Base-by-base conservation (phyloP, 2,113 vertebrate species). In the Gorsachius goisagi region DNA sequence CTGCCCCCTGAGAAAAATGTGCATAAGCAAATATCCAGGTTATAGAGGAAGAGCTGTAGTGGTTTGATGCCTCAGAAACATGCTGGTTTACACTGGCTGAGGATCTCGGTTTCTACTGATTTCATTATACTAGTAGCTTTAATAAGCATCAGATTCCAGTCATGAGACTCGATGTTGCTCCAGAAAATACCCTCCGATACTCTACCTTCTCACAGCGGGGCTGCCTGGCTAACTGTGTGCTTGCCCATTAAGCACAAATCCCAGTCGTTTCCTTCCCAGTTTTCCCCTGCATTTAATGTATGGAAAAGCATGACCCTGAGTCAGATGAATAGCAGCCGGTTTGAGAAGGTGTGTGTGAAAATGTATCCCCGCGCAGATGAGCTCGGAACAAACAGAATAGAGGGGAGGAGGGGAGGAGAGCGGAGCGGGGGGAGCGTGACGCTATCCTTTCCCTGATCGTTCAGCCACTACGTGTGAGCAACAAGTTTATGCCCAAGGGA, bases 271-370 rank as follows among this genome's bases (percentile, higher is more conserved):
- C 90, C 88, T 93, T 90, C 35, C 83, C 39, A 85, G 59, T 89
- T 94, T 94, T 68, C 88, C 82, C 41, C 55, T 89, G 83, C 60
- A 69, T 94, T 96, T 97, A 95, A 96, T 62, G 77, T 81, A 89
- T 81, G 89, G 97, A 94, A 66, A 97, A 96, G 91, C 89, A 86
- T 94, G 96, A 95, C 92, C 77, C 94, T 93, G 94, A 93, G 93
- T 92, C 94, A 96, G 90, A 72, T 93, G 93, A 97, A 90, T 66
- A 88, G 64, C 75, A 90, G 89, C 47, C 73, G 76, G 85, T 93
- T 96, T 90, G 85, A 93, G 96, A 90, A 96, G 93, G 94, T 95
- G 86, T 95, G 93, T 96, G 95, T 96, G 96, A 96, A 94, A 97
- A 88, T n/a, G 83, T 75, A 76, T 94, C 95, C 93, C 96, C 96